Evolutionary conservation across 2,797 vertebrate species (phyloP), one percentile per base, ranked within the genome.

Genomic region (Trematomus bernacchii): DNA sequence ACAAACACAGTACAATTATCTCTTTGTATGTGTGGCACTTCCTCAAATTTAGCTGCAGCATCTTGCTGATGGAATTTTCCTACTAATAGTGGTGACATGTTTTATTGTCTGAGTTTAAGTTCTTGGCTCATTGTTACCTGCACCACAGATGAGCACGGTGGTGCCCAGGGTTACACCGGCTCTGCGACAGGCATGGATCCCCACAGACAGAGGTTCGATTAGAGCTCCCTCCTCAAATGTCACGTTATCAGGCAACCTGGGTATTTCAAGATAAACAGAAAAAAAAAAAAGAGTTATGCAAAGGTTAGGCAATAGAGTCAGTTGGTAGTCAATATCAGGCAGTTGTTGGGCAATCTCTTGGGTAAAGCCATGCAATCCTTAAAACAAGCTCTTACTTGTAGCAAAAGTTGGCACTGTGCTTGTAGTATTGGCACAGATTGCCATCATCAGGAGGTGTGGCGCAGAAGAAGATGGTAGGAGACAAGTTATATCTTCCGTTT

Each of bases 201-300:
- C 98, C 85, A 99, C 98, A 0, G 98, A 99, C 10, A 99, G 95
- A 0, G 98, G 98, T 83, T 99, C 98, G 0, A 99, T 94, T 30
- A 99, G 94, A 21, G 98, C 98, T 48, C 98, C 98, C 92, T 99
- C 98, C 87, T 99, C 98, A 93, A 95, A 99, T 3, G 96, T 98
- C 85, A 99, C 95, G 2, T 95, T 96, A 75, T 99, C 96, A 27
- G 98, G 98, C 87, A 99, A 94, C 92, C 98, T 99, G 70, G 42
- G 64, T 3, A 37, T 33, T 70, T 46, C 50, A 37, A 43, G n/a
- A 37, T 3, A 58, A 21, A 64, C 5, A 4, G 16, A 62, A 19
- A 66, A 13, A 52, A 1, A 54, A 18, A 44, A 54, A 21, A 30
- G 37, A 11, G 1, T 51, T 27, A 27, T 15, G 55, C 19, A 66